phyloP scores from a whole-genome alignment of 2,113 vertebrate species.

The Melanerpes aurifrons region DNA sequence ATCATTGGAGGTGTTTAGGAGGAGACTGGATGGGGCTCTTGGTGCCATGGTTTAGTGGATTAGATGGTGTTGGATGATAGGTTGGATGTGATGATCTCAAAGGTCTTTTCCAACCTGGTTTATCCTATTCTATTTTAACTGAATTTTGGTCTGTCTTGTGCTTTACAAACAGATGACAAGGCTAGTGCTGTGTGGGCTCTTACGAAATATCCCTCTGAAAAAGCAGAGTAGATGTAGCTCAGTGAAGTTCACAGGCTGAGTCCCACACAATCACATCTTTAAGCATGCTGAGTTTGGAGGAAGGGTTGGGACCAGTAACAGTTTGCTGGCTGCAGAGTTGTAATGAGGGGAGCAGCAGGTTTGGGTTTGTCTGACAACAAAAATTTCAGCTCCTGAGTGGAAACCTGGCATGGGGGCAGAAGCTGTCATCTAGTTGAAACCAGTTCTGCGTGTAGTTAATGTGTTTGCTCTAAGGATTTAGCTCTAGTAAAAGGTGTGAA shows the following conservation, averaged over 20 bases:
- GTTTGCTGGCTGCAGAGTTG: not conserved
- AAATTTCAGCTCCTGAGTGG: not conserved
- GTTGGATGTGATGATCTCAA: too few relatives aligned
- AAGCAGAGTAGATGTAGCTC: not conserved
- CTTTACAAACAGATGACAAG: not conserved
- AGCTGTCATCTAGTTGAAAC: not conserved
- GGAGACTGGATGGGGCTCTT: too few relatives aligned
- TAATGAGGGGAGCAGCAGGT: not conserved
- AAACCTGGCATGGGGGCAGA: not conserved
- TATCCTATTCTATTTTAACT: not conserved
- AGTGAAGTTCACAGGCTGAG: not conserved
- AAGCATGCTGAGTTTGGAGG: not conserved
- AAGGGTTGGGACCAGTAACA: not conserved
- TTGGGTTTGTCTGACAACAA: not conserved
- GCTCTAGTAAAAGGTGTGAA: not conserved
- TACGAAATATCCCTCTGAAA: not conserved
- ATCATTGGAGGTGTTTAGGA: too few relatives aligned
- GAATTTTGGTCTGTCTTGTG: not conserved
- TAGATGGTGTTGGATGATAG: too few relatives aligned
- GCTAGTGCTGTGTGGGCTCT: not conserved
- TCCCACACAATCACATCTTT: not conserved
- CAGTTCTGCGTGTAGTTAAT: constrained; percentile 8
- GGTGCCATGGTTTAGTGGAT: too few relatives aligned
- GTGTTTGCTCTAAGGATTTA: constrained; percentile 30
- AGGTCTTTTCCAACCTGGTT: too few relatives aligned